Conservation (phyloP, 2,113 vertebrate species). For the zebrafish (Danio rerio) region GRCz12tu NC_133188.1:12566001-12566500, state of each 20-base stretch:
- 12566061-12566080: conserved; percentile 78
- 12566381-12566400: conserved; percentile 50
- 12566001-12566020: too few species aligned
- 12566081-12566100: conserved; percentile 89
- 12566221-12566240: conserved; percentile 91
- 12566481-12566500: neutral
- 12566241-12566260: conserved; percentile 98
- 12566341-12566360: conserved; percentile 84
- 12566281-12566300: conserved; percentile 93
- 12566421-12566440: conserved; percentile 42
- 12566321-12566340: conserved; percentile 93
- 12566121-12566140: conserved; percentile 94
- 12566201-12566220: conserved; percentile 81
- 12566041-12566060: conserved; percentile 1
- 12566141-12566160: conserved; percentile 90
- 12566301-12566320: conserved; percentile 95
- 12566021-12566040: neutral
- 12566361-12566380: conserved; percentile 75
- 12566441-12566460: too few species aligned
- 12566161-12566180: conserved; percentile 88
- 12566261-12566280: conserved; percentile 95
- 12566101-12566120: conserved; percentile 95
- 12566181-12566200: conserved; percentile 84
- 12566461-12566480: conserved; percentile 49
- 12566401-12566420: conserved; percentile 60